A percentile compares a stretch with the other conserved stretches of the same genome.
phyloP scores from a whole-genome alignment of 2,797 vertebrate species.

The Notoglanidium macrostoma region DNA sequence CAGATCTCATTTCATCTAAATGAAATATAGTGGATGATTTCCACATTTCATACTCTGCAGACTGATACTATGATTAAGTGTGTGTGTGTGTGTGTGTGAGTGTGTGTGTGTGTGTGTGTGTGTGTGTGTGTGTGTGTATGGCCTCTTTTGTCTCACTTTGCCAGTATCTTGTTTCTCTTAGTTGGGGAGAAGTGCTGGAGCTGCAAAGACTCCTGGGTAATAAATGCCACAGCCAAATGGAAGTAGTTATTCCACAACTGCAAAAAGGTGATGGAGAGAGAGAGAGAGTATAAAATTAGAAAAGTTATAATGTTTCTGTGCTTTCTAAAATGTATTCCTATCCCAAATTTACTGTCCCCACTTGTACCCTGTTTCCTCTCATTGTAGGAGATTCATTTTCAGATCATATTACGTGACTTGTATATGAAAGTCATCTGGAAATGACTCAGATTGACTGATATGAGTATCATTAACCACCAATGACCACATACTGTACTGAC shows the following conservation, averaged over 20 bases:
- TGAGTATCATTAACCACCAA: neutral
- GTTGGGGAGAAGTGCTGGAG: constrained; percentile 93
- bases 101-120: neutral
- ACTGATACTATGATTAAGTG: constrained; percentile 4
- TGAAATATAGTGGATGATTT: neutral
- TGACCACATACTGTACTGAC: neutral
- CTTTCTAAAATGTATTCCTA: neutral
- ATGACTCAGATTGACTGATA: neutral
- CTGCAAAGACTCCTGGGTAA: constrained; percentile 97
- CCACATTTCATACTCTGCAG: neutral
- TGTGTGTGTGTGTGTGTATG: constrained; percentile 35
- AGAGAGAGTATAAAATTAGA: neutral
- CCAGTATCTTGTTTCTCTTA: constrained; percentile 93
- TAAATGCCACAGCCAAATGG: constrained; percentile 97
- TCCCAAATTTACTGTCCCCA: neutral
- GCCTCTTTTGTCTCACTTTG: constrained; percentile 81
- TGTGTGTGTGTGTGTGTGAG: neutral
- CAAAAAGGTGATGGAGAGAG: constrained; percentile 22
- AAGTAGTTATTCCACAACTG: constrained; percentile 99
- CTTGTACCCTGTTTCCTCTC: neutral
- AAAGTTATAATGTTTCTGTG: neutral
- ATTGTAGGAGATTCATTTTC: neutral
- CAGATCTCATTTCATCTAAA: neutral
- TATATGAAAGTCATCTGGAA: neutral
- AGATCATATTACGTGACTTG: neutral